phyloP scores from a whole-genome alignment of 2,888 invertebrate genomes.

The Camptogramma bilineatum region DNA sequence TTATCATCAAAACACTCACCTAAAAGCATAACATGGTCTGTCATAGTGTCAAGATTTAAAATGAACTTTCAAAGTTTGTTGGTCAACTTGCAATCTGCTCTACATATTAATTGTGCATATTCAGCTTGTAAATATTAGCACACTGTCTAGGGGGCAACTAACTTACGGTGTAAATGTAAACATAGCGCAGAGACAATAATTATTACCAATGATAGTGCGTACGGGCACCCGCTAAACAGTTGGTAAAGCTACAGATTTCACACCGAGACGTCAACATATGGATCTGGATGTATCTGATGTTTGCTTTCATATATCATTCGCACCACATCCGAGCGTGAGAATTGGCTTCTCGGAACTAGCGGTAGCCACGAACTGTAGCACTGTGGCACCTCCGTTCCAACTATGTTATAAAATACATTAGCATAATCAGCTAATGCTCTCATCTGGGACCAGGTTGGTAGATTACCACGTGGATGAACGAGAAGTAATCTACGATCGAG shows the following conservation, averaged over 20 bases:
- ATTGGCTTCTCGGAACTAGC: constrained; percentile 72
- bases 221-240: constrained; percentile 81
- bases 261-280: constrained; percentile 84
- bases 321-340: constrained; percentile 81
- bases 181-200: constrained; percentile 83
- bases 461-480: constrained; percentile 10
- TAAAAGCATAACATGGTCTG: too few relatives aligned
- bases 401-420: constrained; percentile 54
- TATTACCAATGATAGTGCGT: constrained; percentile 84
- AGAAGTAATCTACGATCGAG: not conserved
- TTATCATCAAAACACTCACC: too few relatives aligned
- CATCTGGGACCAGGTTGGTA: not conserved
- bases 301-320: constrained; percentile 82
- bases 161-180: constrained; percentile 74
- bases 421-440: constrained; percentile 40
- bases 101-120: constrained; percentile 34
- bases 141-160: constrained; percentile 61
- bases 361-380: constrained; percentile 77
- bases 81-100: not conserved
- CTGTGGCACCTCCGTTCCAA: constrained; percentile 68
- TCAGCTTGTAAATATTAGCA: constrained; percentile 51
- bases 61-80: not conserved
- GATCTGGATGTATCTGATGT: constrained; percentile 84
- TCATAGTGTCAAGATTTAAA: not conserved
- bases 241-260: constrained; percentile 85